Percentiles rank a stretch among this genome's conserved stretches.
Evolutionary conservation across 2,797 vertebrate genomes (phyloP).

Genomic region (Crocodylus rhombifer): DNA sequence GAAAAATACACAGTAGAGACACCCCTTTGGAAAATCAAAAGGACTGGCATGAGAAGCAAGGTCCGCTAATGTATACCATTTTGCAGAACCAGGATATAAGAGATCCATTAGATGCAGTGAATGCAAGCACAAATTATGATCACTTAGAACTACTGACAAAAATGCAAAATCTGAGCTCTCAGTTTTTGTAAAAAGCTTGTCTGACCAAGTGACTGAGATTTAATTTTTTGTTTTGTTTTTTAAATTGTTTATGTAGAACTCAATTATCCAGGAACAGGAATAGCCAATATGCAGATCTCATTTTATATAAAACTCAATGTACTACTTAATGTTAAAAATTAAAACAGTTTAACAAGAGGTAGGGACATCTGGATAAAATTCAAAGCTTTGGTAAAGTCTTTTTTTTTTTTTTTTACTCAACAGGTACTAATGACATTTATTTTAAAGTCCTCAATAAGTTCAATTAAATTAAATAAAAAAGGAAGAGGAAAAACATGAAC

Average conservation of each 20-base stretch:
- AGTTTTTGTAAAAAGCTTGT: neutral
- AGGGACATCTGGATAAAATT: neutral
- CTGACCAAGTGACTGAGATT: neutral
- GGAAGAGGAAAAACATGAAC: neutral
- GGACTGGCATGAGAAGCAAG: neutral
- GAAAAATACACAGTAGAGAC: neutral
- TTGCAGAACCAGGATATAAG: neutral
- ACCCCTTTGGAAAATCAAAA: neutral
- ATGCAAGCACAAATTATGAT: accelerated
- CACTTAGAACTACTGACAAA: neutral
- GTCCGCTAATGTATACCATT: neutral
- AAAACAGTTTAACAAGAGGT: neutral
- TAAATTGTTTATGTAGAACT: neutral
- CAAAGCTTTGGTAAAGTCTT: neutral
- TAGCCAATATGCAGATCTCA: neutral
- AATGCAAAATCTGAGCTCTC: neutral
- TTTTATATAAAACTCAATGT: neutral
- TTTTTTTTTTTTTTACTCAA: neutral
- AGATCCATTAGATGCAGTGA: neutral
- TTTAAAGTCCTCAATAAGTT: neutral
- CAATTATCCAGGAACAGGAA: neutral
- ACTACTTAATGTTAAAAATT: neutral
- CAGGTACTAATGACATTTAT: neutral
- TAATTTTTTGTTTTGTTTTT: accelerated
- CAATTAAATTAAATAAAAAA: neutral